phyloP scores from a whole-genome alignment of 1,140 invertebrate species.

The Atopsyche davidsoni region DNA sequence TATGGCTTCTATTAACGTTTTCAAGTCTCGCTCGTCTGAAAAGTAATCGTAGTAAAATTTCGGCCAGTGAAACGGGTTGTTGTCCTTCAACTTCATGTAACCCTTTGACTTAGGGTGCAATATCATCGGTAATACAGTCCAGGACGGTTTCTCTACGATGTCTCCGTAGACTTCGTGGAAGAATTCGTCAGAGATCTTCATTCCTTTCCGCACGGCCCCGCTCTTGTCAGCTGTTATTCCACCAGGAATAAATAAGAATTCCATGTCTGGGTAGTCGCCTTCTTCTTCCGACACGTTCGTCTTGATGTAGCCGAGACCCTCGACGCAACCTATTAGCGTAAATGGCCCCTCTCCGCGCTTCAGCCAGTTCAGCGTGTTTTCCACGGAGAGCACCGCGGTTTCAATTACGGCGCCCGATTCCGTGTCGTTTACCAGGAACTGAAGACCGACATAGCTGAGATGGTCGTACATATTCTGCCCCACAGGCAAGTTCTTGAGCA shows the following conservation, averaged over 20 bases:
- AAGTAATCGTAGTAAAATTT: constrained; percentile 30
- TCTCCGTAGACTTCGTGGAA: constrained; percentile 52
- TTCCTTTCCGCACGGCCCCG: constrained; percentile 48
- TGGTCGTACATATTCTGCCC: constrained; percentile 66
- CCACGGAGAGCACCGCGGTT: constrained; percentile 35
- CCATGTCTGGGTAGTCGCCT: constrained; percentile 55
- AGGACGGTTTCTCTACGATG: constrained; percentile 44
- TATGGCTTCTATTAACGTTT: constrained; percentile 38
- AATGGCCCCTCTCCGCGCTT: constrained; percentile 45
- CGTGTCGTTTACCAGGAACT: constrained; percentile 51
- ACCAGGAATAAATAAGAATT: constrained; percentile 54
- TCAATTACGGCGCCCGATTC: constrained; percentile 36
- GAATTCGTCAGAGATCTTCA: constrained; percentile 51
- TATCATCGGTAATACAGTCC: constrained; percentile 39
- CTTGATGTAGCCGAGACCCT: constrained; percentile 52
- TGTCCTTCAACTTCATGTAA: constrained; percentile 56
- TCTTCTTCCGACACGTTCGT: constrained; percentile 50
- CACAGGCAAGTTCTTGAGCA: constrained; percentile 59
- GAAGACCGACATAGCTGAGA: constrained; percentile 59
- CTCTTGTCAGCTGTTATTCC: constrained; percentile 59
- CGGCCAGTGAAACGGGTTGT: constrained; percentile 61
- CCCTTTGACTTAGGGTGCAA: constrained; percentile 71
- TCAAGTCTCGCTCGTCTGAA: constrained; percentile 34
- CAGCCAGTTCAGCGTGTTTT: constrained; percentile 36
- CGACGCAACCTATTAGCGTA: constrained; percentile 50